Evolutionary conservation across 1,140 invertebrate genomes (phyloP).

Genomic region (Aphelenchoides fujianensis): DNA sequence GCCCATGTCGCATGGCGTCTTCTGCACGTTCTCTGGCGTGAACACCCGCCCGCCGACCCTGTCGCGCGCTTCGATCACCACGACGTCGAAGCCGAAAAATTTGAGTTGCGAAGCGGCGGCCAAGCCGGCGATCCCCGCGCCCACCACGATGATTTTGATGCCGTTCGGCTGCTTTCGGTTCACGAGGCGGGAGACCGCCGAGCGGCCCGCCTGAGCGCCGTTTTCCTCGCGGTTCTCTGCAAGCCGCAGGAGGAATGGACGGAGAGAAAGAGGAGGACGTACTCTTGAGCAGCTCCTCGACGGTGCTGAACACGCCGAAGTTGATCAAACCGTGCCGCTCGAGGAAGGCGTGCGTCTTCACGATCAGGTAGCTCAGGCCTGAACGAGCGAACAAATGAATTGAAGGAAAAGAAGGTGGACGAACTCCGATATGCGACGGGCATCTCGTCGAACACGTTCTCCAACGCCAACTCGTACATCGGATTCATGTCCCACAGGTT

Average conservation of each 20-base stretch:
- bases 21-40: constrained; percentile 73
- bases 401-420: too few species aligned
- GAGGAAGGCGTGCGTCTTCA: constrained; percentile 83
- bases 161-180: constrained; percentile 7
- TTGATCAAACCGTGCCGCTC: constrained; percentile 96
- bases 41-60: constrained; percentile 91
- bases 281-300: constrained; percentile 40
- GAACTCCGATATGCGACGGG: constrained; percentile 73
- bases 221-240: constrained; percentile 9
- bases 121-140: constrained; percentile 66
- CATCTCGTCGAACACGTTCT: constrained; percentile 44
- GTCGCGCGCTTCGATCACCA: constrained; percentile 87
- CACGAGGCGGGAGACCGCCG: not conserved
- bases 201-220: not conserved
- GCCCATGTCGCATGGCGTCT: constrained; percentile 88
- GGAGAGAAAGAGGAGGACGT: constrained; percentile 15
- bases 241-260: not conserved
- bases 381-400: constrained; percentile 22
- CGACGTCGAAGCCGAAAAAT: constrained; percentile 65
- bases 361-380: constrained; percentile 75
- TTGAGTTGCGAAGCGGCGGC: constrained; percentile 64
- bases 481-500: constrained; percentile 95
- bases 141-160: constrained; percentile 62
- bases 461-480: constrained; percentile 77
- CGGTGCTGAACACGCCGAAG: constrained; percentile 84